A percentile compares a stretch with the other conserved stretches of the same genome.
Evolutionary conservation across 2,888 invertebrate genomes (phyloP).

Genomic region (Tetheella fluctuosa): DNA sequence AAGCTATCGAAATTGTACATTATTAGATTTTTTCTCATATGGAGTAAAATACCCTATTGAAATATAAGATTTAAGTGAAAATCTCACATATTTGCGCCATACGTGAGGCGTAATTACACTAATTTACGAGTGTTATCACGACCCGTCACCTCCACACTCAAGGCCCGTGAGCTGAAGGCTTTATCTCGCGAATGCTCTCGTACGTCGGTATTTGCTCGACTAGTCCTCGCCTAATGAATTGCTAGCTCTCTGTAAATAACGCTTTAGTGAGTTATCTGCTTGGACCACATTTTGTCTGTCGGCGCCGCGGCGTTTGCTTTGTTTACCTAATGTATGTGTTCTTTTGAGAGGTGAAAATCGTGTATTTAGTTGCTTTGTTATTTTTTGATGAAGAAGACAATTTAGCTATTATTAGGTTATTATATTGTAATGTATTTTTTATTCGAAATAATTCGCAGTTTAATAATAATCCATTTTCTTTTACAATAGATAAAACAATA

Average conservation of each 20-base stretch:
- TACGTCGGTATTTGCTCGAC: conserved; percentile 6
- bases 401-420: neutral
- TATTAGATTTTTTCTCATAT: too few relatives aligned
- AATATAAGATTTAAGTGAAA: neutral
- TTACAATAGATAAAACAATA: neutral
- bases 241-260: conserved; percentile 20
- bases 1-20: neutral
- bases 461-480: too few relatives aligned
- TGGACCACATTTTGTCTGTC: conserved; percentile 23
- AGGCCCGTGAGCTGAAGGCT: neutral
- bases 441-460: neutral
- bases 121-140: conserved; percentile 7
- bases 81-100: neutral
- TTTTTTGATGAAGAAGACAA: neutral
- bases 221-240: conserved; percentile 7
- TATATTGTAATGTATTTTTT: neutral
- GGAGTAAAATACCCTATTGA: neutral
- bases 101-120: neutral
- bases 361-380: neutral
- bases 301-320: conserved; percentile 20
- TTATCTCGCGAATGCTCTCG: conserved; percentile 7
- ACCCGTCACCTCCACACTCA: neutral
- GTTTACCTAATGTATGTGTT: conserved; percentile 17
- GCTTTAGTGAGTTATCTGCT: conserved; percentile 30
- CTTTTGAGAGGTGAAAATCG: neutral